Conservation (phyloP, 2,113 vertebrate genomes). For the Chloropsis hardwickii region DNA sequence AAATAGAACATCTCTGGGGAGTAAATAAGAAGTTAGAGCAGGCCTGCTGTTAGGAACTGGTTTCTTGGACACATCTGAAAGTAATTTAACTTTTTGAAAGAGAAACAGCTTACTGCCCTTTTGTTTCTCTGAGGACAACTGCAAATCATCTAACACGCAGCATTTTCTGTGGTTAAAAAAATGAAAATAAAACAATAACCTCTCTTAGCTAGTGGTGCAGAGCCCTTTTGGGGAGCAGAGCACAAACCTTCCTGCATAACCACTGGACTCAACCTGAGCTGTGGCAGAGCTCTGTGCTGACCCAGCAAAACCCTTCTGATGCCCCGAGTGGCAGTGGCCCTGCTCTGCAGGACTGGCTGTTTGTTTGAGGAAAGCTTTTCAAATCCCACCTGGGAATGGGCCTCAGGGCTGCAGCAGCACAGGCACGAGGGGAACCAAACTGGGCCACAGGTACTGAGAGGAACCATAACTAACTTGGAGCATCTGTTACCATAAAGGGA, state of each 20-base stretch:
- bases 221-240: background rate
- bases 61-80: slow-evolving; percentile 43
- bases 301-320: background rate
- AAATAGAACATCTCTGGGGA: background rate
- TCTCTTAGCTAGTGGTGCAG: background rate
- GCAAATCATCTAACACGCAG: slow-evolving; percentile 3
- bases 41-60: background rate
- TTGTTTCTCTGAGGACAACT: slow-evolving; percentile 44
- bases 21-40: background rate
- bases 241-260: background rate
- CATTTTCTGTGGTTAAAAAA: slow-evolving; percentile 12
- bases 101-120: slow-evolving; percentile 29
- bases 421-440: background rate
- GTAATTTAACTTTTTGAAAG: slow-evolving; percentile 30
- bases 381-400: background rate
- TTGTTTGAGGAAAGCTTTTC: background rate
- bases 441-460: background rate
- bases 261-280: background rate
- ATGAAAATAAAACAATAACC: slow-evolving; percentile 9
- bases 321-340: background rate
- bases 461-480: background rate
- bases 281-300: background rate
- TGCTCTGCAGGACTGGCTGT: accelerated
- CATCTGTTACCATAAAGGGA: background rate
- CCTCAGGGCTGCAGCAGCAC: background rate